Evolutionary conservation across 2,797 vertebrate species (phyloP).

Genomic region (Tragelaphus eurycerus): DNA sequence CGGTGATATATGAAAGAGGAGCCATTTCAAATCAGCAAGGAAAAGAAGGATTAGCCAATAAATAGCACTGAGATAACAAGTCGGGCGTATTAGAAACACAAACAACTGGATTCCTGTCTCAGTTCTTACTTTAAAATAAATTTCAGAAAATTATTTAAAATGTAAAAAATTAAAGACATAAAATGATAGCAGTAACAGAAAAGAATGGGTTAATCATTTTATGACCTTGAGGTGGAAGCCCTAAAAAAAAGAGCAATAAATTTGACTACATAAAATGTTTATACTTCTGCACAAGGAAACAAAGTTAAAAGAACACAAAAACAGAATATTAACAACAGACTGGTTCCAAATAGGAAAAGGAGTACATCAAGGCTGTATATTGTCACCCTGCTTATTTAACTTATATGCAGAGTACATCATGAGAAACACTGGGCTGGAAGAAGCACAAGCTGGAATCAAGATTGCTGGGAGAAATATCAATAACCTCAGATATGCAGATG

Average conservation of each 20-base stretch:
- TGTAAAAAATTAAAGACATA: not conserved
- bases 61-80: not conserved
- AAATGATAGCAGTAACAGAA: not conserved
- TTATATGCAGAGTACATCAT: too few species aligned
- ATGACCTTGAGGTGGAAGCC: not conserved
- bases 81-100: not conserved
- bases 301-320: conserved; percentile 35
- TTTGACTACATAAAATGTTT: not conserved
- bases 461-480: too few species aligned
- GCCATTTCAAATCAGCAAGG: not conserved
- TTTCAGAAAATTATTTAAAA: not conserved
- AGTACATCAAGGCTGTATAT: too few species aligned
- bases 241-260: not conserved
- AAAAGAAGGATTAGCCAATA: not conserved
- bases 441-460: too few species aligned
- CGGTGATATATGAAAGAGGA: not conserved
- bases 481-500: too few species aligned
- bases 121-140: not conserved
- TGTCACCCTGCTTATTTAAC: too few species aligned
- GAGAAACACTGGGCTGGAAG: too few species aligned
- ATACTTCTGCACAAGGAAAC: not conserved
- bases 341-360: too few species aligned
- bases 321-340: not conserved
- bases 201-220: not conserved
- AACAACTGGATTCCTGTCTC: not conserved